phyloP scores from a whole-genome alignment of 2,888 invertebrate species.

The Erpobdella octoculata region DNA sequence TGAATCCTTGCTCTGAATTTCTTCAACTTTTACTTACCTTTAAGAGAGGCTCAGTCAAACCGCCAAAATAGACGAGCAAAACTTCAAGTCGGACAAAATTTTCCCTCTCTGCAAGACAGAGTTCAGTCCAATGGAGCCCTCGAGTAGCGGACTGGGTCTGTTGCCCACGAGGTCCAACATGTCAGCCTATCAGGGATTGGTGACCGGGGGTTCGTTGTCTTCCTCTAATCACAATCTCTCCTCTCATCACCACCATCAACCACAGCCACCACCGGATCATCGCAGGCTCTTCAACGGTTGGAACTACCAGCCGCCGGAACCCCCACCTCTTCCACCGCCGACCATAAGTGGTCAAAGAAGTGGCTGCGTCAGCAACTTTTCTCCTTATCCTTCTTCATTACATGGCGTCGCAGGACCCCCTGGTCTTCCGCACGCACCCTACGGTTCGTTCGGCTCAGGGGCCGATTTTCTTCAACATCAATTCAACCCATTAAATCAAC shows the following conservation, averaged over 20 bases:
- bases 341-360: slow-evolving; percentile 15
- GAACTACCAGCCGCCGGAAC: slow-evolving; percentile 29
- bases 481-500: slow-evolving; percentile 26
- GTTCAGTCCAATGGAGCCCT: slow-evolving; percentile 18
- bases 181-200: slow-evolving; percentile 23
- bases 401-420: slow-evolving; percentile 24
- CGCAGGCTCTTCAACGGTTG: slow-evolving; percentile 31
- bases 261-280: slow-evolving; percentile 24
- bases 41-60: neutral
- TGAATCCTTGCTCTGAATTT: no score
- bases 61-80: slow-evolving; percentile 22
- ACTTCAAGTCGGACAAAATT: slow-evolving; percentile 21
- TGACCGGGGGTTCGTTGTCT: neutral
- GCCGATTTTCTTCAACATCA: slow-evolving; percentile 35
- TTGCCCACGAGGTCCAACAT: slow-evolving; percentile 21
- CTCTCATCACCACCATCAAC: slow-evolving; percentile 16
- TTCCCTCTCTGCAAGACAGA: slow-evolving; percentile 25
- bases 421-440: slow-evolving; percentile 31
- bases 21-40: neutral
- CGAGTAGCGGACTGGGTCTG: slow-evolving; percentile 11
- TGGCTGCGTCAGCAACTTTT: slow-evolving; percentile 33
- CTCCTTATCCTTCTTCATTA: slow-evolving; percentile 31
- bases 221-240: neutral
- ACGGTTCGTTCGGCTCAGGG: slow-evolving; percentile 31
- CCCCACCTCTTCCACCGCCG: slow-evolving; percentile 20